These are phyloP conservation scores for Meloe dianella DNA, from an alignment of 2,888 invertebrate species.

Conservation along the genomic window DNA sequence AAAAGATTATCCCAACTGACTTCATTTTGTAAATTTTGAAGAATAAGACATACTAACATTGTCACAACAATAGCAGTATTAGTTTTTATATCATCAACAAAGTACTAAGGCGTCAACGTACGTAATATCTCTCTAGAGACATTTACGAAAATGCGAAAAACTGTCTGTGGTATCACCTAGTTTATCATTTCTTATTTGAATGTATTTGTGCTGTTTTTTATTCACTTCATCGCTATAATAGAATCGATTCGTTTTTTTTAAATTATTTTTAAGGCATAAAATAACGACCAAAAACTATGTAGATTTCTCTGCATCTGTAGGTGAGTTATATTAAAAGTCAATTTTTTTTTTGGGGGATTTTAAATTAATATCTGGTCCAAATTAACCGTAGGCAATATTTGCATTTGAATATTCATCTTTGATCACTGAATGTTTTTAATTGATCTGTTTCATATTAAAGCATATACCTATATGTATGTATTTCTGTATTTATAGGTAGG, in stretches of 20 bases:
- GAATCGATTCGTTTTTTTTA: too few species aligned
- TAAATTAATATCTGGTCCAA: constrained; percentile 3
- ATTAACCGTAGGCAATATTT: constrained; percentile 11
- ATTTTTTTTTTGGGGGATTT: constrained; percentile 15
- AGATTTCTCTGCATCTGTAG: neutral
- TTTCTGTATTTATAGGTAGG: neutral
- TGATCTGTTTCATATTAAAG: constrained; percentile 27
- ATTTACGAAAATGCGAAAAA: neutral
- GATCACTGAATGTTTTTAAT: constrained; percentile 30
- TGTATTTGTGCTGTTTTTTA: neutral
- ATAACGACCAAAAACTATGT: neutral
- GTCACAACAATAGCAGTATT: constrained; percentile 14
- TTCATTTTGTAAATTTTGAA: neutral
- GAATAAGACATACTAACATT: neutral
- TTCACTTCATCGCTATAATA: neutral
- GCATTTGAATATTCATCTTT: constrained; percentile 24
- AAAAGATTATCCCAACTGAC: neutral
- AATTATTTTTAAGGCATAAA: neutral
- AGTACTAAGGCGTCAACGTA: constrained; percentile 15
- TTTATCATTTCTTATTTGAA: constrained; percentile 2
- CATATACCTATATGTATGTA: neutral
- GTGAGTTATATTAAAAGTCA: constrained; percentile 5
- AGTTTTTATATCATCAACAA: constrained; percentile 9
- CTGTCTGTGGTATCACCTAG: constrained; percentile 5
- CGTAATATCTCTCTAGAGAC: constrained; percentile 8